Conservation (phyloP, 2,797 vertebrate genomes). For the Coluber constrictor region DNA sequence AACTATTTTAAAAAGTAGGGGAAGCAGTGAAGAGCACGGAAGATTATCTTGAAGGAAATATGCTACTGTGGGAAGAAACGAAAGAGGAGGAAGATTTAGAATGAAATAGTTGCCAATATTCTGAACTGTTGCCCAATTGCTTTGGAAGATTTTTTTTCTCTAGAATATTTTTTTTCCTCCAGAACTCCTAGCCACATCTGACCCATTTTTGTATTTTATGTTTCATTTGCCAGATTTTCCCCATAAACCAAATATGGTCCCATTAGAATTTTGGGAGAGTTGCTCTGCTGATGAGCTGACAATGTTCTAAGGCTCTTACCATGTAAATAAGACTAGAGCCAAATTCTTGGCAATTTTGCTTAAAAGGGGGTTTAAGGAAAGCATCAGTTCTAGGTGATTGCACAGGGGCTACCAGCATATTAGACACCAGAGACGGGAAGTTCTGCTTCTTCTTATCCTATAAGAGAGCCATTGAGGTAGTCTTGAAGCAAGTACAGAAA, state of each 20-base stretch:
- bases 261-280: neutral
- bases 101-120: neutral
- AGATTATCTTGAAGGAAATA: neutral
- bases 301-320: neutral
- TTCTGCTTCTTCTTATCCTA: neutral
- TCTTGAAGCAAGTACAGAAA: neutral
- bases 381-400: neutral
- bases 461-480: neutral
- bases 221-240: neutral
- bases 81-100: neutral
- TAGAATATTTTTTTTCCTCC: neutral
- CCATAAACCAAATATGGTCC: neutral
- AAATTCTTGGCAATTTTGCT: neutral
- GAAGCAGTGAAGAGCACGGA: neutral
- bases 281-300: neutral
- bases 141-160: neutral
- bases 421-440: neutral
- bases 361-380: neutral
- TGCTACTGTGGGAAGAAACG: neutral
- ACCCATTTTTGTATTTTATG: neutral
- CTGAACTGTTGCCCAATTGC: neutral
- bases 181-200: neutral
- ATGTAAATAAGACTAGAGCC: neutral
- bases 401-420: neutral
- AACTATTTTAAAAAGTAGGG: neutral